These are phyloP conservation scores for Boulengeromyrus knoepffleri DNA, from an alignment of 2,113 vertebrate species.

Conservation along the genomic window DNA sequence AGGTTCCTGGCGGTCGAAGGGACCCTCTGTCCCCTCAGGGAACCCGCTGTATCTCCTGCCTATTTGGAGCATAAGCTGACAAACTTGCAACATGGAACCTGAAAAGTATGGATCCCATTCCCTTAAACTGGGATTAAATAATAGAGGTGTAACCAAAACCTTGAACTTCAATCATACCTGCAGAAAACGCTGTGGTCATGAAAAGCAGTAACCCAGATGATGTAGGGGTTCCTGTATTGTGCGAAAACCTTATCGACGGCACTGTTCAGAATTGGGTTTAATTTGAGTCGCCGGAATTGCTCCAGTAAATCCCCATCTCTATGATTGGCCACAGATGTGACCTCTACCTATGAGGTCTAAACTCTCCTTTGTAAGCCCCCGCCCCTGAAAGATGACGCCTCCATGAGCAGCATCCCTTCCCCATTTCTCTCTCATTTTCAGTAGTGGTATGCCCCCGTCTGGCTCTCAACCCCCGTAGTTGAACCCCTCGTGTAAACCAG, in stretches of 20 bases:
- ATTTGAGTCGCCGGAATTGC: not conserved
- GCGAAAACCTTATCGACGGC: not conserved
- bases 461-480: not conserved
- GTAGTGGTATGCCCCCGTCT: not conserved
- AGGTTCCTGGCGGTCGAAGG: not conserved
- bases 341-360: not conserved
- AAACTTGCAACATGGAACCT: not conserved
- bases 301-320: not conserved
- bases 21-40: not conserved
- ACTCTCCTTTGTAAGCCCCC: not conserved
- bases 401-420: not conserved
- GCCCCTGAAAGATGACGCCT: not conserved
- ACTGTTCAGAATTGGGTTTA: not conserved
- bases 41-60: not conserved
- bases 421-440: not conserved
- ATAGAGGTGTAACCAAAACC: not conserved
- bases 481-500: not conserved
- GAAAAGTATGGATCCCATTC: not conserved
- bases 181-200: not conserved
- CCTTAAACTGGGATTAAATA: not conserved
- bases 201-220: not conserved
- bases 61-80: not conserved
- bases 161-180: not conserved
- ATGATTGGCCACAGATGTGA: not conserved
- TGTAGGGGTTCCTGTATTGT: not conserved